Evolutionary conservation across 2,888 invertebrate genomes (phyloP), one percentile per base, ranked within the genome.

Genomic region (Orthonevra nobilis): DNA sequence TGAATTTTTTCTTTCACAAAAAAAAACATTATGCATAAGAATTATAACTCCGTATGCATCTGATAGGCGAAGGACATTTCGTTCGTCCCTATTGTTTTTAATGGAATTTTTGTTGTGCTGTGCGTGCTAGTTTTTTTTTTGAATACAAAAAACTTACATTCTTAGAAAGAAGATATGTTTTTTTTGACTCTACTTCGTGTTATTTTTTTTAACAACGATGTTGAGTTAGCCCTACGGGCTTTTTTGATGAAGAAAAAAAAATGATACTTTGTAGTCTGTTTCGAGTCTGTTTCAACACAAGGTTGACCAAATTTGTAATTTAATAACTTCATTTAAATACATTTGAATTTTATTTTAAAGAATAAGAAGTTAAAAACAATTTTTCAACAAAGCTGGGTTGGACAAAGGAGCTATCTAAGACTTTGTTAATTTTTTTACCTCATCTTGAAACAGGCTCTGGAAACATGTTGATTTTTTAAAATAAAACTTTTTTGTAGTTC

Each of bases 1-100:
- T 36, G 38, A 32, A 32, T 2, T 32, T 48, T 34, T 52, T 56
- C 9, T 28, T 14, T 17, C 14, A 23, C 30, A 12, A 58, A 46
- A 70, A 30, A 52, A 54, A 26, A 30, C 26, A 6, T 40, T 58
- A 54, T 69, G 69, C 75, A 75, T 50, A 75, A 48, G 10, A 44
- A 10, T 30, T 69, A 52, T 64, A 58, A 77, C 58, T 70, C 17
- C 52, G 60, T 77, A 64, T 77, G 77, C 70, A 64, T 64, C 63
- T 48, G 17, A 20, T 20, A 50, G 28, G 17, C 40, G 5, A 36
- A 20, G 5, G 20, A 17, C 7, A 30, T 40, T 52, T 46, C 63
- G 61, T 54, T 17, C 50, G 69, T 60, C 50, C 14, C 19, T 26
- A 52, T 40, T 50, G 9, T 61, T 46, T 48, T 40, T n/a, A n/a